A percentile compares a stretch with the other conserved stretches of the same genome.
These are phyloP conservation scores for Thereva nobilitata DNA, from an alignment of 2,888 invertebrate genomes.

Conservation along the genomic window DNA sequence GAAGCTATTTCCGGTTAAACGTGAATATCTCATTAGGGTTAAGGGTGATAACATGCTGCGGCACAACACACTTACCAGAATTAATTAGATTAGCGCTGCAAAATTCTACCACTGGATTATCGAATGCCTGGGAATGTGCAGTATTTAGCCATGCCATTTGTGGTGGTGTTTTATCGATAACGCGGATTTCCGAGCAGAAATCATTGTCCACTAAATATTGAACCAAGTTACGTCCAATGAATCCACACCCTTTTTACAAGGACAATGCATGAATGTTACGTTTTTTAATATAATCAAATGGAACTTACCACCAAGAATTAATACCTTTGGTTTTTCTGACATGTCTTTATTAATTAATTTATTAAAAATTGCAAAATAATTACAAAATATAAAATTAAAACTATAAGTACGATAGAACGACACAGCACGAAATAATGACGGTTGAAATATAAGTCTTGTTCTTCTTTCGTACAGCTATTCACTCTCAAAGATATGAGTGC, in stretches of 20 bases:
- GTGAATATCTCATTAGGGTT: neutral
- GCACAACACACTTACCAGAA: constrained; percentile 65
- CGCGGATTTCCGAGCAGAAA: constrained; percentile 72
- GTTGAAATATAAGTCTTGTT: no score
- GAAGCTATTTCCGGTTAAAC: constrained; percentile 64
- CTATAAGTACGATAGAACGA: neutral
- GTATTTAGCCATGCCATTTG: constrained; percentile 88
- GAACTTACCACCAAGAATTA: constrained; percentile 57
- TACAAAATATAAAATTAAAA: neutral
- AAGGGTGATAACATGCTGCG: neutral
- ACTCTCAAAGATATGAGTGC: no score
- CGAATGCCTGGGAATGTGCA: constrained; percentile 72
- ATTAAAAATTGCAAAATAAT: neutral
- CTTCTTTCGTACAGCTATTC: no score
- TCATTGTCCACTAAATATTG: constrained; percentile 78
- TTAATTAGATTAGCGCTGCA: constrained; percentile 91
- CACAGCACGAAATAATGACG: no score
- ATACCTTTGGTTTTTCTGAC: constrained; percentile 54
- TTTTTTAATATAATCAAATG: neutral
- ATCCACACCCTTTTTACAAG: constrained; percentile 77
- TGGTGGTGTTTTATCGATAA: constrained; percentile 92
- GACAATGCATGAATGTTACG: neutral
- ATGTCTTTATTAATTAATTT: constrained; percentile 11
- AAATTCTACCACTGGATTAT: constrained; percentile 79
- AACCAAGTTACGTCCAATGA: constrained; percentile 88